Percentiles rank a stretch among this genome's conserved stretches.
These are phyloP conservation scores for Chelonoidis abingdonii DNA, from an alignment of 2,113 vertebrate species.

Conservation along the genomic window DNA sequence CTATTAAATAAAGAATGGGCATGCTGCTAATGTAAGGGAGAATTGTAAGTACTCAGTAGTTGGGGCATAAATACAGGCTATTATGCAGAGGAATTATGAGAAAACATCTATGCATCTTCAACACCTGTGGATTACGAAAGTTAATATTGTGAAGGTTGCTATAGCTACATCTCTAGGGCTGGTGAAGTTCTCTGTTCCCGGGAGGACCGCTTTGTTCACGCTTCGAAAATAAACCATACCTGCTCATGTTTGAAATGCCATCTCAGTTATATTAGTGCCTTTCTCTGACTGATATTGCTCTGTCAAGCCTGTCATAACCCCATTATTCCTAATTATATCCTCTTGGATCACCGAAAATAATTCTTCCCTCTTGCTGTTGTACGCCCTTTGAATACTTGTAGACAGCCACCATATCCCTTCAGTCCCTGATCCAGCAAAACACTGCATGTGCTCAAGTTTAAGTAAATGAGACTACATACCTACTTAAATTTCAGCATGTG, in stretches of 20 bases:
- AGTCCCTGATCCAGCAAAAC: not conserved
- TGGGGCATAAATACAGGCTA: slow-evolving; percentile 67
- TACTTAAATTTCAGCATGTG: not conserved
- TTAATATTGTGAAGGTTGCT: slow-evolving; percentile 69
- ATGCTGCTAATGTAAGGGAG: slow-evolving; percentile 27
- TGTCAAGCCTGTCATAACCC: not conserved
- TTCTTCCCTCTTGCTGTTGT: not conserved
- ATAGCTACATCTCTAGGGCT: slow-evolving; percentile 71
- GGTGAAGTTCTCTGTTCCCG: slow-evolving; percentile 58
- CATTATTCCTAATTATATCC: not conserved
- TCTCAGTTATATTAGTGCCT: not conserved
- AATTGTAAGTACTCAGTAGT: slow-evolving; percentile 63
- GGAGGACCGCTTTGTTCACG: slow-evolving; percentile 49
- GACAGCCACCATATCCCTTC: not conserved
- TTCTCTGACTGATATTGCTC: not conserved
- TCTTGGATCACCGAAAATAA: not conserved
- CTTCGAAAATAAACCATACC: slow-evolving; percentile 43
- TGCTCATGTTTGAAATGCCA: slow-evolving; percentile 43
- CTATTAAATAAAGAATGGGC: slow-evolving; percentile 6
- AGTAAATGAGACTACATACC: not conserved
- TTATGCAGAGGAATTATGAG: slow-evolving; percentile 72
- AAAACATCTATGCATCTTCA: slow-evolving; percentile 72
- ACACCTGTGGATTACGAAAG: slow-evolving; percentile 70
- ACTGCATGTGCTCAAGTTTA: not conserved
- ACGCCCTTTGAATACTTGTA: fast-evolving